Evolutionary conservation across 1,140 invertebrate genomes (phyloP), one percentile per base, ranked within the genome.

Genomic region (Hycleus phaleratus): DNA sequence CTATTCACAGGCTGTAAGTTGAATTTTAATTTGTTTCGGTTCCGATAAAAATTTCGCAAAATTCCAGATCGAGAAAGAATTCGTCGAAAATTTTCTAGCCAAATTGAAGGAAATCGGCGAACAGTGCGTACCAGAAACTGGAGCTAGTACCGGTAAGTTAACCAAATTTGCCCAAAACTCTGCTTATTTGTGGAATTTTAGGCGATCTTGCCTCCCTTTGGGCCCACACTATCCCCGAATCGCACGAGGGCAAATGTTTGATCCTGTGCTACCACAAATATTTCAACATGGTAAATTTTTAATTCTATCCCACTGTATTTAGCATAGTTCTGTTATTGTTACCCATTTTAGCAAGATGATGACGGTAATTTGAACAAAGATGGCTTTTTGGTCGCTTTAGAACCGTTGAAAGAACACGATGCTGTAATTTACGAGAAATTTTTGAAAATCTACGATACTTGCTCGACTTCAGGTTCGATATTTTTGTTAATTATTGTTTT

Each of bases 61-160:
- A 12, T 55, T 46, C 12, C 47, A 63, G 58, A 50, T 60, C 4
- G 26, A 32, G n/a, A 44, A 51, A 46, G 53, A 63, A 18, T 63
- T 63, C 39, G 53, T 56, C 25, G 58, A 60, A 9, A 58, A 63
- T 43, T 45, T 60, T 24, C 46, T 63, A 2, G 26, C 12, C 2
- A 47, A 61, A 52, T 43, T 63, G 38, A 45, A 58, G 26, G 51
- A 44, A 24, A 43, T 61, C 32, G 62, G 58, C 1, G 53, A 45
- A 26, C 46, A 46, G 3, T 63, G 62, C 18, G 47, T 57, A 24
- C 12, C 44, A 9, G 50, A 58, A 26, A 43, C 32, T 8, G 38
- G 38, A 10, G 60, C 60, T 18, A 58, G 24, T 32, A 42, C 43
- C 32, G 56, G 57, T 59, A 53, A 43, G 40, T 9, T 4, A 3